Base-by-base conservation (phyloP, 2,797 vertebrate genomes). In the Fistularia tabacaria region DNA sequence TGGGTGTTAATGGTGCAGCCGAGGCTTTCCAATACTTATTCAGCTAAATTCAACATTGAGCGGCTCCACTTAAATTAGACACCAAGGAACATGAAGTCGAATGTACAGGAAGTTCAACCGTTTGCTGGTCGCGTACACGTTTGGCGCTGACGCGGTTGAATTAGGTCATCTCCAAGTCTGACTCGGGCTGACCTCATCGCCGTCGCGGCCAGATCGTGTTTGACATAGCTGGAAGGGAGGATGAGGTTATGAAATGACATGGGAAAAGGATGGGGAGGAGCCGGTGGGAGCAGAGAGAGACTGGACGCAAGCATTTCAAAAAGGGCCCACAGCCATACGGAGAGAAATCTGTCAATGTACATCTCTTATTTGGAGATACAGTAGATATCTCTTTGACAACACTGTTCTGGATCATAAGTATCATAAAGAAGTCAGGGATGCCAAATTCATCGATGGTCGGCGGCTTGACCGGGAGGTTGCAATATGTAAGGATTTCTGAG, bases 1-100 rank as follows among this genome's bases (percentile, higher is more conserved):
- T 51, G 38, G 14, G 54, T 54, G 68, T 66, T 81, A 70, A 72
- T 70, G 62, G 59, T 48, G 45, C 41, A 51, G 53, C 51, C 38
- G 43, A 57, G 49, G 57, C 49, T 5, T 47, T 49, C 55, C 14
- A n/a, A 45, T 51, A 43, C 57, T 12, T 39, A 42, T 14, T 49
- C 12, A 8, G 25, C 39, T 10, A 40, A 25, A 25, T 25, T 25
- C 25, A 5, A 25, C 7, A 8, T 10, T 13, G 9, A 7, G n/a
- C 45, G 6, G 10, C 11, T 36, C 41, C 42, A 14, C n/a, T 57
- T 8, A 36, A n/a, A 38, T 36, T 37, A 25, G 11, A n/a, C 7
- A 36, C 5, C 13, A 8, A 39, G 14, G n/a, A 49, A 42, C n/a
- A 13, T 46, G 37, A 50, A 8, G 13, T 59, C 51, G n/a, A 51